A percentile compares a stretch with the other conserved stretches of the same genome.
Conservation (phyloP, 2,797 vertebrate genomes). For the Liasis olivaceus region DNA sequence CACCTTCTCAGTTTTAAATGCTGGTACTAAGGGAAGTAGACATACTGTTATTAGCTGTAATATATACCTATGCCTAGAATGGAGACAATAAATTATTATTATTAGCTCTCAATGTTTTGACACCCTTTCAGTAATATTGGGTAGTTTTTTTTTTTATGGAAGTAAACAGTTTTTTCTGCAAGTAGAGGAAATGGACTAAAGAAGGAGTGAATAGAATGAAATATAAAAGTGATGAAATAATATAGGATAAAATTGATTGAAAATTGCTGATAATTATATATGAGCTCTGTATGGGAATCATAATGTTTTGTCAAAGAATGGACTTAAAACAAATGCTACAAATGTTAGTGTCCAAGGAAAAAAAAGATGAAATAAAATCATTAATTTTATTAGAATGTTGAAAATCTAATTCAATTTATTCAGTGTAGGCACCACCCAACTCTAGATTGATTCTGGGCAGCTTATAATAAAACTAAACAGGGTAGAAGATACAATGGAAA, state of each 20-base stretch:
- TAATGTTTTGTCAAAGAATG: not conserved
- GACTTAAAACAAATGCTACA: not conserved
- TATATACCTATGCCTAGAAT: not conserved
- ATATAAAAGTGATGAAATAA: not conserved
- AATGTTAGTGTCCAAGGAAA: not conserved
- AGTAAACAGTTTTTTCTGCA: not conserved
- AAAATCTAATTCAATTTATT: not conserved
- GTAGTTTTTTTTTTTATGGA: not conserved
- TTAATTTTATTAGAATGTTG: not conserved
- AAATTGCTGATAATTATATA: not conserved
- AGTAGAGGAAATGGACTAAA: not conserved
- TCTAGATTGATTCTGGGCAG: not conserved
- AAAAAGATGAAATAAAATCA: not conserved
- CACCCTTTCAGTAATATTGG: not conserved
- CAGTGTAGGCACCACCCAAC: not conserved
- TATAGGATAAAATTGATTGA: not conserved
- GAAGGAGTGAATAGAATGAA: not conserved
- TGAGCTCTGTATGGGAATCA: not conserved
- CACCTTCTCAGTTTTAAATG: not conserved
- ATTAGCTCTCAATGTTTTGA: not conserved
- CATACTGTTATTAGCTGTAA: not conserved
- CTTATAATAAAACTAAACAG: not conserved
- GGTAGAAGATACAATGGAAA: not conserved
- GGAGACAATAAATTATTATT: not conserved
- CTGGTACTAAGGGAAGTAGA: not conserved